Base-by-base conservation (phyloP, 2,113 vertebrate species). In the Xenotilapia caudafasciata region DNA sequence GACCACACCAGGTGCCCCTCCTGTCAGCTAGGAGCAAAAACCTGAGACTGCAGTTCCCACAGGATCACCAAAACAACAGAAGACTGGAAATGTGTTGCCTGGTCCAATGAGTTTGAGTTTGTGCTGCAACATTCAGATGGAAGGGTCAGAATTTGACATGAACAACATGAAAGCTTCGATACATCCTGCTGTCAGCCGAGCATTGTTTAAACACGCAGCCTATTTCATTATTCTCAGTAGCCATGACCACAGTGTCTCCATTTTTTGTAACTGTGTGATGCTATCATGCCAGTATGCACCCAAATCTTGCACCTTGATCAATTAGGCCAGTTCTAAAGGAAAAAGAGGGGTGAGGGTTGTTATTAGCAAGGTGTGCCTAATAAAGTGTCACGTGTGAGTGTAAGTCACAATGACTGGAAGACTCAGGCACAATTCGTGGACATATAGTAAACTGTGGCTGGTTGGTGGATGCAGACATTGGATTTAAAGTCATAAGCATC, bases 251-350 rank as follows among this genome's bases (percentile, higher is more conserved):
- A 12, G 58, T n/a, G 60, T 65, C 9, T 65, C 6, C 60, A n/a
- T 38, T 65, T 65, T 65, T 38, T 38, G 60, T 65, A 65, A 65
- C 60, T 13, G 33, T 13, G 19, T 65, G 33, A 38, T 21, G 60
- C 60, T 65, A 21, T 2, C 60, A 38, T 65, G 33, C 33, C 6
- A 65, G 6, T 38, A 65, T 65, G 19, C 10, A 65, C 19, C 60
- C 60, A 65, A 38, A 65, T 65, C 33, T 21, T 65, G 10, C 33
- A 65, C 60, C 0, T 38, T n/a, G 6, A 21, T 38, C 33, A 38
- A 65, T 65, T 65, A 65, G 5, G 31, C 0, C 17, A 13, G 0
- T 21, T 65, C 21, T 73, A 15, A 26, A 45, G 8, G 0, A 9
- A 73, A 45, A 45, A 73, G 2, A 65, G 7, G 65, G 2, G 21